Evolutionary conservation across 2,113 vertebrate species (phyloP).

Genomic region (Oryzias curvinotus): DNA sequence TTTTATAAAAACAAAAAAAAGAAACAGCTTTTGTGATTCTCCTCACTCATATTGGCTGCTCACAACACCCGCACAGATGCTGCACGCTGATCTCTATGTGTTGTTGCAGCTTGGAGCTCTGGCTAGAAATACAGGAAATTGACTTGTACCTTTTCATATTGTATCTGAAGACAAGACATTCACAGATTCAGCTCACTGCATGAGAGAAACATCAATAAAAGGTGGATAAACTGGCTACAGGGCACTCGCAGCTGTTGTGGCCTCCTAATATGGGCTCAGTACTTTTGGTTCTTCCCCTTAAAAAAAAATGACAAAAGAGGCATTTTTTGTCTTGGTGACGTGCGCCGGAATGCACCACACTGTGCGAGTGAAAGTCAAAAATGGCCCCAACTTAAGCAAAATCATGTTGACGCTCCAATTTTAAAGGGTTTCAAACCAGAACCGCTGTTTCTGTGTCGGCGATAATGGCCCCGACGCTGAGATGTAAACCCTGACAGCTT

Average conservation of each 20-base stretch:
- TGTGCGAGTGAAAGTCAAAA: no score
- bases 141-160: constrained; percentile 62
- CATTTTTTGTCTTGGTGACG: no score
- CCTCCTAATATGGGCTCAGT: constrained; percentile 18
- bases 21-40: not conserved
- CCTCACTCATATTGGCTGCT: constrained; percentile 8
- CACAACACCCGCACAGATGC: constrained; percentile 37
- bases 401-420: no score
- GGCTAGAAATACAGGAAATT: constrained; percentile 46
- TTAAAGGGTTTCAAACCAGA: no score
- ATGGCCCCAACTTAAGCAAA: no score
- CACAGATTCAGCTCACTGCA: constrained; percentile 56
- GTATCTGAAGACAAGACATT: constrained; percentile 57
- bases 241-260: constrained; percentile 30
- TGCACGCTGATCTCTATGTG: constrained; percentile 44
- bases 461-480: not conserved
- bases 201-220: constrained; percentile 56
- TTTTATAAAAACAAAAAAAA: no score
- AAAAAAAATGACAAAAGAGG: no score
- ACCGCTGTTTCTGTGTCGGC: no score
- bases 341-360: no score
- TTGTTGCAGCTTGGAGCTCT: constrained; percentile 39
- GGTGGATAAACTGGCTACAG: constrained; percentile 57
- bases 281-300: not conserved
- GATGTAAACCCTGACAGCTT: constrained; percentile 3